These are phyloP conservation scores for Cerastoderma edule DNA, from an alignment of 2,888 invertebrate genomes.

Conservation along the genomic window DNA sequence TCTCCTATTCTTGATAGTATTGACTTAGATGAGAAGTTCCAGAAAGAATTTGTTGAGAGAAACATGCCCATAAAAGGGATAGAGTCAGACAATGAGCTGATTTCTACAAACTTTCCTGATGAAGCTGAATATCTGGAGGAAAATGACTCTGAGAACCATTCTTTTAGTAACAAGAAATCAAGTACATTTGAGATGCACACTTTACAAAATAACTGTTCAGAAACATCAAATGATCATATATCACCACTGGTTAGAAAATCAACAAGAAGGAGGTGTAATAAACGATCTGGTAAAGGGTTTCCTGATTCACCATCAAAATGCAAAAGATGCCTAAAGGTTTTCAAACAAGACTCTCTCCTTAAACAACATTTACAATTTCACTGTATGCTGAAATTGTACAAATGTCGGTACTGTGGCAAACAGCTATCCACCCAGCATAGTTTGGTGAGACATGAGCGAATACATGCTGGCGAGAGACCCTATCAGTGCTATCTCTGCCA, in stretches of 20 bases:
- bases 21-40: slow-evolving; percentile 54
- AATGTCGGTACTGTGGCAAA: slow-evolving; percentile 58
- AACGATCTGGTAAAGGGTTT: slow-evolving; percentile 32
- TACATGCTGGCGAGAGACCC: slow-evolving; percentile 54
- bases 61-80: slow-evolving; percentile 52
- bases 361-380: slow-evolving; percentile 55
- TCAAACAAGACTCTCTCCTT: slow-evolving; percentile 45
- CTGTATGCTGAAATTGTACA: slow-evolving; percentile 60
- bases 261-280: neutral
- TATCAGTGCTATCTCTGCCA: slow-evolving; percentile 59
- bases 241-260: neutral
- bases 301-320: slow-evolving; percentile 55
- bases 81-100: slow-evolving; percentile 56
- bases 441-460: slow-evolving; percentile 54
- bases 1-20: slow-evolving; percentile 48
- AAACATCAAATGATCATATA: neutral
- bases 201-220: neutral
- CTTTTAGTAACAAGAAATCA: neutral
- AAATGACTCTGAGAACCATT: slow-evolving; percentile 37
- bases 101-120: slow-evolving; percentile 52
- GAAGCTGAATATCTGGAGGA: slow-evolving; percentile 54
- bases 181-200: neutral
- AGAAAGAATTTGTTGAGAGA: slow-evolving; percentile 59
- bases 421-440: slow-evolving; percentile 51
- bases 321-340: slow-evolving; percentile 54